These are phyloP conservation scores for Cheilosia soror DNA, from an alignment of 2,888 invertebrate genomes.

Conservation along the genomic window DNA sequence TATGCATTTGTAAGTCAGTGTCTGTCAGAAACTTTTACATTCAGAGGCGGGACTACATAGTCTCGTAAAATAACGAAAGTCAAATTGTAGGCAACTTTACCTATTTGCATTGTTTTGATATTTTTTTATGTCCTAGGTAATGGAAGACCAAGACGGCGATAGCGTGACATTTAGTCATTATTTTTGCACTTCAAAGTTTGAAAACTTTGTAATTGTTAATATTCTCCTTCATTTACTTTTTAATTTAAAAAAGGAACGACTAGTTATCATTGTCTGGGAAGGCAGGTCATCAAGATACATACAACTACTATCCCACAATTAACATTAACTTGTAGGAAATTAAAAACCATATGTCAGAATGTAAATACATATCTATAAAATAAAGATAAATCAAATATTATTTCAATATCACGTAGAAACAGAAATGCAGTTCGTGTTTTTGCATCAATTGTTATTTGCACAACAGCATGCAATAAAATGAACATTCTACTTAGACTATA, in stretches of 20 bases:
- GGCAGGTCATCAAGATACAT: too few species aligned
- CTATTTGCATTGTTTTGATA: background rate
- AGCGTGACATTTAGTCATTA: background rate
- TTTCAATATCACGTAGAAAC: background rate
- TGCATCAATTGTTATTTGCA: background rate
- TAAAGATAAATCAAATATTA: background rate
- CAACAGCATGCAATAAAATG: background rate
- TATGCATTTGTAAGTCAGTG: too few species aligned
- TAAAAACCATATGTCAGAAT: too few species aligned
- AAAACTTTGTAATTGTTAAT: slow-evolving; percentile 4
- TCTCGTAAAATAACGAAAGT: too few species aligned
- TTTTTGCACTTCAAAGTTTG: background rate
- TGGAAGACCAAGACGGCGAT: background rate
- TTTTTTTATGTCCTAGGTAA: background rate
- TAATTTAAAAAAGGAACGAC: background rate
- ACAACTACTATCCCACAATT: too few species aligned
- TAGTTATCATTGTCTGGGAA: too few species aligned
- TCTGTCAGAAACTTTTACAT: too few species aligned
- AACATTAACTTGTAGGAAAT: too few species aligned
- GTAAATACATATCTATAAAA: background rate
- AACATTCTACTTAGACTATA: background rate
- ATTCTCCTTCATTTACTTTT: background rate
- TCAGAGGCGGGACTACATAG: too few species aligned
- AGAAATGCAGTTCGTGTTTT: background rate
- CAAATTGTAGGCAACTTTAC: too few species aligned